Evolutionary conservation across 2,888 invertebrate genomes (phyloP).

Genomic region (Drosophila formosana): DNA sequence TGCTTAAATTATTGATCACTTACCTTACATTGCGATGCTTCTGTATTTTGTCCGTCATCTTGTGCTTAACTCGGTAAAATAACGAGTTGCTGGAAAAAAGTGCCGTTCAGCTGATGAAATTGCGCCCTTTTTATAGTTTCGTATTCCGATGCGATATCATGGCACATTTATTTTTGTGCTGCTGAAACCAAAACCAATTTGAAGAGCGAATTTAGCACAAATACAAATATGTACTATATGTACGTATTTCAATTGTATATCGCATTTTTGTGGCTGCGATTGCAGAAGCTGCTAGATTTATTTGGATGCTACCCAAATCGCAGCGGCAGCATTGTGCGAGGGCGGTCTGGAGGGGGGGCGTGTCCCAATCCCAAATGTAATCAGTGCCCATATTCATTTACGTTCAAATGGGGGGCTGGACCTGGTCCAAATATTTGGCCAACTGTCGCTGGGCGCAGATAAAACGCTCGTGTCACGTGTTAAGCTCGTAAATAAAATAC

Average conservation of each 20-base stretch:
- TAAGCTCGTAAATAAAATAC: constrained; percentile 61
- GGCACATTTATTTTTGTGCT: background rate
- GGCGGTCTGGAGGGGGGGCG: background rate
- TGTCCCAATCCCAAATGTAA: constrained; percentile 61
- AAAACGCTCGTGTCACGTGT: constrained; percentile 59
- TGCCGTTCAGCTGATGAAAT: background rate
- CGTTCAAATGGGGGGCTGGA: constrained; percentile 34
- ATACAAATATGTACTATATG: constrained; percentile 8
- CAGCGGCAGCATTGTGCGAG: too few species aligned
- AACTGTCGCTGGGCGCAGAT: constrained; percentile 56
- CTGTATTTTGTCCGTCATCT: too few species aligned
- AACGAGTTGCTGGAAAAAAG: too few species aligned
- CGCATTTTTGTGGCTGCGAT: constrained; percentile 17
- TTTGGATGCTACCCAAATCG: constrained; percentile 16
- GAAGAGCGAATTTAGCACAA: background rate
- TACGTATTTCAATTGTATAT: constrained; percentile 19
- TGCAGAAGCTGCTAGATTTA: constrained; percentile 9
- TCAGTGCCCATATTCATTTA: constrained; percentile 60
- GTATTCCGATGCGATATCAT: background rate
- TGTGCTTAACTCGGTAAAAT: too few species aligned
- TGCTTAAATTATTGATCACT: too few species aligned
- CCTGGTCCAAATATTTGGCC: constrained; percentile 43
- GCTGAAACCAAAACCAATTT: constrained; percentile 8
- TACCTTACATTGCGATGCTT: too few species aligned
- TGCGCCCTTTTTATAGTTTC: constrained; percentile 1